A percentile compares a stretch with the other conserved stretches of the same genome.
Conservation (phyloP, 2,113 vertebrate genomes). For the Gasterosteus nipponicus region DNA sequence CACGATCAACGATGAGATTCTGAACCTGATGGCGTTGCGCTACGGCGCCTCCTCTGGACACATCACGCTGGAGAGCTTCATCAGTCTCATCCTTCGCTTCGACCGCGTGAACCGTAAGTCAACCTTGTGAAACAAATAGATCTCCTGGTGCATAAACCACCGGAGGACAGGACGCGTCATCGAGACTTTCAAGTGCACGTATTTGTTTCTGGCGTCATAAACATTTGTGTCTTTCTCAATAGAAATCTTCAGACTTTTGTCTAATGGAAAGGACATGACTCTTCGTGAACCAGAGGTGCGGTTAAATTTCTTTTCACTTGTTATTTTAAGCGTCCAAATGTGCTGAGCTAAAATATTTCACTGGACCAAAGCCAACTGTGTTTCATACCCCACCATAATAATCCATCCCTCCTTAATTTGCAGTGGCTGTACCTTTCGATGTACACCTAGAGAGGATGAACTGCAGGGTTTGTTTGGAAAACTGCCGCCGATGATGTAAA, state of each 20-base stretch:
- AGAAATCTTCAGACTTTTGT: constrained; percentile 65
- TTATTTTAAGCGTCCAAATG: not conserved
- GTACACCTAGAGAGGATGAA: constrained; percentile 50
- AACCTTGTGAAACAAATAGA: not conserved
- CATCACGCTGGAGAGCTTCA: constrained; percentile 76
- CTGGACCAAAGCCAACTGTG: not conserved
- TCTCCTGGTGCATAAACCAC: no score
- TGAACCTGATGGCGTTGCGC: constrained; percentile 75
- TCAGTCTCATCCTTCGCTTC: constrained; percentile 73
- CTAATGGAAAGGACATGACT: constrained; percentile 43
- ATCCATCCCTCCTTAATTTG: constrained; percentile 23
- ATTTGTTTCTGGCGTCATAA: not conserved
- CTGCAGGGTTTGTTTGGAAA: not conserved
- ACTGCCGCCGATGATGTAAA: not conserved
- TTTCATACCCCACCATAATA: not conserved
- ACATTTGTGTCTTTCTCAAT: not conserved
- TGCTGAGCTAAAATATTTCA: not conserved
- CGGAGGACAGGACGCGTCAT: not conserved
- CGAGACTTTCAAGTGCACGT: not conserved
- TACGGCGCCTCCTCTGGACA: constrained; percentile 68
- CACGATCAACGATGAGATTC: constrained; percentile 62
- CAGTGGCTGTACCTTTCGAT: constrained; percentile 72
- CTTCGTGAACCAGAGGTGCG: constrained; percentile 62
- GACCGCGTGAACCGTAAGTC: constrained; percentile 77
- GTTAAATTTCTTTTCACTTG: not conserved